A percentile compares a stretch with the other conserved stretches of the same genome.
phyloP scores from a whole-genome alignment of 2,113 vertebrate species.

The Vimba vimba region DNA sequence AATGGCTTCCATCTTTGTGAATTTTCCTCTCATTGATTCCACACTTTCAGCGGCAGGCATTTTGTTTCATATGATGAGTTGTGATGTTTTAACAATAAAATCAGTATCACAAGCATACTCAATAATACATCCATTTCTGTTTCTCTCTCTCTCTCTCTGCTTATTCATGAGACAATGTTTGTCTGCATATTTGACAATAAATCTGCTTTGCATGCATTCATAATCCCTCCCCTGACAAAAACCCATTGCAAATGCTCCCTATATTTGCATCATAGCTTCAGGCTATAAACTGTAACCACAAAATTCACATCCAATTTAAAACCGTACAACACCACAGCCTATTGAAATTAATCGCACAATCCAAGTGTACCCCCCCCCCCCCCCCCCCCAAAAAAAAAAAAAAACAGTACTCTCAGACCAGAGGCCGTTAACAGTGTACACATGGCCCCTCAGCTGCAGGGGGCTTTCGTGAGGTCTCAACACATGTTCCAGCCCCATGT shows the following conservation, averaged over 20 bases:
- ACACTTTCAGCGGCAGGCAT: neutral
- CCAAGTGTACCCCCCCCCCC: neutral
- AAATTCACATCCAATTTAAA: slow-evolving; percentile 36
- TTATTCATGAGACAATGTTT: slow-evolving; percentile 31
- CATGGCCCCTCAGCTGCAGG: neutral
- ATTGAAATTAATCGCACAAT: slow-evolving; percentile 25
- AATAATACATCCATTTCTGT: neutral
- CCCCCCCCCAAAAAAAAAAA: no score
- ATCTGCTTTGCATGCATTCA: slow-evolving; percentile 37
- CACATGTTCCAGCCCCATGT: slow-evolving; percentile 31
- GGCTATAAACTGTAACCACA: slow-evolving; percentile 16
- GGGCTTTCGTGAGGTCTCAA: slow-evolving; percentile 44
- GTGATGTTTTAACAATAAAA: slow-evolving; percentile 31
- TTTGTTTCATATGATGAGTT: slow-evolving; percentile 21
- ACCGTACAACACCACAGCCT: slow-evolving; percentile 27
- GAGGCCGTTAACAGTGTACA: neutral
- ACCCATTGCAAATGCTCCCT: slow-evolving; percentile 21
- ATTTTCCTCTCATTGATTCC: slow-evolving; percentile 40
- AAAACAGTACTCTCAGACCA: neutral
- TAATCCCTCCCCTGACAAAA: slow-evolving; percentile 37
- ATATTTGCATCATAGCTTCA: slow-evolving; percentile 32
- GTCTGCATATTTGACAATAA: slow-evolving; percentile 38
- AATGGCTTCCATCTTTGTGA: slow-evolving; percentile 29
- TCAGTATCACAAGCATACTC: slow-evolving; percentile 24
- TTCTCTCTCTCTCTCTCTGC: slow-evolving; percentile 8